A percentile compares a stretch with the other conserved stretches of the same genome.
Evolutionary conservation across 2,113 vertebrate species (phyloP).

Genomic region (Paedocypris sp.): DNA sequence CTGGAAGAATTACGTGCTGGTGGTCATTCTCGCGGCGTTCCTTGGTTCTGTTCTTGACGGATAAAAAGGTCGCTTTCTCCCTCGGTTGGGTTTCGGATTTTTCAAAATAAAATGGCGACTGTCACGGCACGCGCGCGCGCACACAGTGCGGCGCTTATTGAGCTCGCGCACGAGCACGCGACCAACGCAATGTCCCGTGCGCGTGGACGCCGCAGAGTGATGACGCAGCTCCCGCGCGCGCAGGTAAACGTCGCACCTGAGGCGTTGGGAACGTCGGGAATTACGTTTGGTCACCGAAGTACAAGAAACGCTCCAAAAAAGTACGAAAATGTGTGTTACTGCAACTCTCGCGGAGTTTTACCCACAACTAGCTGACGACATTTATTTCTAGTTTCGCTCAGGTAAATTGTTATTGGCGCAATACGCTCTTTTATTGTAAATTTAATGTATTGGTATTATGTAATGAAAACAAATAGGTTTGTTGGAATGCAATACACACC

Average conservation of each 20-base stretch:
- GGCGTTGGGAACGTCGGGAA: neutral
- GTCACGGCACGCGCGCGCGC: constrained; percentile 57
- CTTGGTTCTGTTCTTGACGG: constrained; percentile 50
- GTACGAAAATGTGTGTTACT: too few species aligned
- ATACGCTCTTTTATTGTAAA: too few species aligned
- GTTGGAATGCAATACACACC: too few species aligned
- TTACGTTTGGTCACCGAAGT: too few species aligned
- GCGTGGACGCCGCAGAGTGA: neutral
- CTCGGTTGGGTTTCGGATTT: constrained; percentile 57
- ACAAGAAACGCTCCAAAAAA: too few species aligned
- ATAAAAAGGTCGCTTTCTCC: constrained; percentile 52
- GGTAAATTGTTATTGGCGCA: too few species aligned
- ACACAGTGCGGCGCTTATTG: constrained; percentile 36
- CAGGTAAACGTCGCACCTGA: neutral
- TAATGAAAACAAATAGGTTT: too few species aligned
- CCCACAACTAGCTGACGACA: too few species aligned
- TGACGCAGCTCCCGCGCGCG: too few species aligned
- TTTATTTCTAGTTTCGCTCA: too few species aligned
- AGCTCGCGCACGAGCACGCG: constrained; percentile 25
- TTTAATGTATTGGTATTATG: too few species aligned
- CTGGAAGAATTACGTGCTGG: constrained; percentile 42
- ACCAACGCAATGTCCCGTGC: constrained; percentile 26
- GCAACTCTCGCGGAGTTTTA: too few species aligned
- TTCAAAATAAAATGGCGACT: constrained; percentile 73
- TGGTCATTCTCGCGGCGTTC: constrained; percentile 51